A percentile compares a stretch with the other conserved stretches of the same genome.
These are phyloP conservation scores for Sebastes flavidus DNA, from an alignment of 2,797 vertebrate species.

Conservation along the genomic window DNA sequence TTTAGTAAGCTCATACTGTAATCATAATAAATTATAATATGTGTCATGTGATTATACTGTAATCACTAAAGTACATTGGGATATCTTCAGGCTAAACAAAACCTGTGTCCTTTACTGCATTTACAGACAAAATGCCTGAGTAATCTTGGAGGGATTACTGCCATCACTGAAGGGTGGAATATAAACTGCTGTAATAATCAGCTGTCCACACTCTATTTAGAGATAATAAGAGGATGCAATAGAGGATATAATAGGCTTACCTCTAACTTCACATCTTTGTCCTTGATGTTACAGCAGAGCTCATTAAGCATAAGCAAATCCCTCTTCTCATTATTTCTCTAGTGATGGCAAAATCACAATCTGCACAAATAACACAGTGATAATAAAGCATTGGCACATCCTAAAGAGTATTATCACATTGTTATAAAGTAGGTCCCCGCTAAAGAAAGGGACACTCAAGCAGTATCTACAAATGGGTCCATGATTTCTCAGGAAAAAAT, in stretches of 20 bases:
- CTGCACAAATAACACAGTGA: conserved; percentile 10
- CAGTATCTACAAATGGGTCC: background rate
- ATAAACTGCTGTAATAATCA: conserved; percentile 55
- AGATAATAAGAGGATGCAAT: conserved; percentile 44
- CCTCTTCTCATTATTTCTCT: conserved; percentile 11
- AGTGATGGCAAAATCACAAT: conserved; percentile 14
- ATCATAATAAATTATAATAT: conserved; percentile 19
- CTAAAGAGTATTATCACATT: background rate
- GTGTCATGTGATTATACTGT: conserved; percentile 17
- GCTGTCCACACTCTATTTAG: conserved; percentile 55
- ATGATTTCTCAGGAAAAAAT: background rate
- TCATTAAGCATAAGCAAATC: conserved; percentile 36
- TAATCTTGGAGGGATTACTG: conserved; percentile 44
- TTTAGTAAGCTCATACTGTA: background rate
- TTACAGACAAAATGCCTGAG: background rate
- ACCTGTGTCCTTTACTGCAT: background rate
- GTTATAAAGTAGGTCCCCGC: background rate
- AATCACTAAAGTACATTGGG: conserved; percentile 15
- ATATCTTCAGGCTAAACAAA: conserved; percentile 2
- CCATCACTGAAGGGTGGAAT: conserved; percentile 40
- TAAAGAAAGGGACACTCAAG: background rate
- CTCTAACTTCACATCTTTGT: conserved; percentile 46
- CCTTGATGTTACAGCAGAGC: conserved; percentile 21
- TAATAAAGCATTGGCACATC: background rate
- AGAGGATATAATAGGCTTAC: conserved; percentile 47